Percentiles rank a stretch among this genome's conserved stretches.
Evolutionary conservation across 1,140 invertebrate genomes (phyloP).

Genomic region (Galleria mellonella): DNA sequence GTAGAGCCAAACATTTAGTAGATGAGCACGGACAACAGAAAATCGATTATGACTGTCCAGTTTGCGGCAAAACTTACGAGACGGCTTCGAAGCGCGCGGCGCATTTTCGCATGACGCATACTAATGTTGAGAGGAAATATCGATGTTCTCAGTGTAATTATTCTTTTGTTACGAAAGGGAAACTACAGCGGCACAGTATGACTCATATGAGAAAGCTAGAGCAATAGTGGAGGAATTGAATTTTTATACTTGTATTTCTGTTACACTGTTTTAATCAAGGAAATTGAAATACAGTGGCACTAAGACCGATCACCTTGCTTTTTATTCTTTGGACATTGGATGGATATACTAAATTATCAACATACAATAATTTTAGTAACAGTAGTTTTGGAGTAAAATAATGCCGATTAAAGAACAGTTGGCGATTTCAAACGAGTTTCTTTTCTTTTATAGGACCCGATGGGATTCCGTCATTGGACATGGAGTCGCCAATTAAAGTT

Average conservation of each 20-base stretch:
- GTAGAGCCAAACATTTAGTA: constrained; percentile 48
- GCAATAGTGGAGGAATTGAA: neutral
- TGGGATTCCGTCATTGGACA: constrained; percentile 6
- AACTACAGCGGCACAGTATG: constrained; percentile 29
- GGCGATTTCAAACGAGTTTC: constrained; percentile 8
- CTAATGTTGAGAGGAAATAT: constrained; percentile 25
- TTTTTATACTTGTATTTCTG: neutral
- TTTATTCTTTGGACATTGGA: too few species aligned
- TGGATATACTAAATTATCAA: too few species aligned
- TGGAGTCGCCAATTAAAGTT: constrained; percentile 17
- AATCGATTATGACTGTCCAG: constrained; percentile 29
- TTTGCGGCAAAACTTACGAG: constrained; percentile 39
- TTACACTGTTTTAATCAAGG: too few species aligned
- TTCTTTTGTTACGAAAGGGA: constrained; percentile 30
- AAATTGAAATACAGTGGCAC: too few species aligned
- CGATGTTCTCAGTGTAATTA: constrained; percentile 32
- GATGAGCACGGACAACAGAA: constrained; percentile 37
- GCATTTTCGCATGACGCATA: constrained; percentile 31
- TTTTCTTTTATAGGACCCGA: constrained; percentile 29
- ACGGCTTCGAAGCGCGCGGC: constrained; percentile 43
- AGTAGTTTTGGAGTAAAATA: too few species aligned
- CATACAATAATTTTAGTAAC: too few species aligned
- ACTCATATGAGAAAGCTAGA: constrained; percentile 21
- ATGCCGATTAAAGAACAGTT: neutral
- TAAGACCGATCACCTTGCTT: too few species aligned